Percentiles rank a stretch among this genome's conserved stretches.
These are phyloP conservation scores for Drosophila neocordata DNA, from an alignment of 1,140 invertebrate genomes.

Conservation along the genomic window DNA sequence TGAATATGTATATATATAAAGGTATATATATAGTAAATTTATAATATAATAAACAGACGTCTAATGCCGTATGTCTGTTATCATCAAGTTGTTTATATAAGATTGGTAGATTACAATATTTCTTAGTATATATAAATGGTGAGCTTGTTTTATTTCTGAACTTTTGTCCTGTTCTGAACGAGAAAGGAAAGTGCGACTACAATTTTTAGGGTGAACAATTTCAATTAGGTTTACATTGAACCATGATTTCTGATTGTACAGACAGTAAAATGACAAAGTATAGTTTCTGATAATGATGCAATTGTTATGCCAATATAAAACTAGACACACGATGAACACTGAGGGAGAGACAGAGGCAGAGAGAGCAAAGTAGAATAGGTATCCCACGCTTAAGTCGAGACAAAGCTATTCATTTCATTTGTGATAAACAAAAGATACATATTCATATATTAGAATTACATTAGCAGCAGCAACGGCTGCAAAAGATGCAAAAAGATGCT, in stretches of 20 bases:
- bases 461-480: conserved; percentile 55
- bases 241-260: conserved; percentile 49
- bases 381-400: conserved; percentile 33
- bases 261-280: conserved; percentile 28
- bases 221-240: conserved; percentile 61
- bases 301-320: conserved; percentile 48
- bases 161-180: conserved; percentile 48
- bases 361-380: background rate
- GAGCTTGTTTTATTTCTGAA: conserved; percentile 32
- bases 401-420: conserved; percentile 33
- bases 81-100: conserved; percentile 45
- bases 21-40: background rate
- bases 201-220: conserved; percentile 65
- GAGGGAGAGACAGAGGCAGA: background rate
- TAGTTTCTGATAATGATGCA: conserved; percentile 50
- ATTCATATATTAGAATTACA: conserved; percentile 66
- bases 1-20: too few relatives aligned
- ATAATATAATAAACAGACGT: conserved; percentile 16
- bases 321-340: conserved; percentile 9
- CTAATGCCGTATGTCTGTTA: conserved; percentile 8
- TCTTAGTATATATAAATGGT: background rate
- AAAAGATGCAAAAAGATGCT: conserved; percentile 32
- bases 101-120: conserved; percentile 33
- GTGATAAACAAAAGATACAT: conserved; percentile 48
- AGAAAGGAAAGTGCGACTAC: conserved; percentile 39